Conservation (phyloP, 2,113 vertebrate genomes). For the Tringa solitaria region DNA sequence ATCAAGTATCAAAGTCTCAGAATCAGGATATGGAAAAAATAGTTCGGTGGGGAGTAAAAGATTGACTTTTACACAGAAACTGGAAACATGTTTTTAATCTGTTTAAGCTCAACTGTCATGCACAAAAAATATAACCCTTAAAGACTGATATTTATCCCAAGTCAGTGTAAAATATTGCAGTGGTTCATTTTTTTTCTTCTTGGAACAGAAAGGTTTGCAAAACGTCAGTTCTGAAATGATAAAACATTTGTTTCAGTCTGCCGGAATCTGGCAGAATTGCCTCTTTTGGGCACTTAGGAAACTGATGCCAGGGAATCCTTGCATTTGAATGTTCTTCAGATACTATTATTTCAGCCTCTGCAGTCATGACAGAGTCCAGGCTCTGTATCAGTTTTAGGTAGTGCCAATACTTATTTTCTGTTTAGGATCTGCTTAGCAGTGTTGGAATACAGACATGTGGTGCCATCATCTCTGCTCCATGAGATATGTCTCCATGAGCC, state of each 20-base stretch:
- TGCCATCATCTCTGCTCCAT: accelerated
- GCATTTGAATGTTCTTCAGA: background rate
- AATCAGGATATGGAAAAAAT: background rate
- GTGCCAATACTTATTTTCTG: background rate
- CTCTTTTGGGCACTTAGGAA: background rate
- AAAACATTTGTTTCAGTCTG: background rate
- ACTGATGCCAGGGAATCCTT: background rate
- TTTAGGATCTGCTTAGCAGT: background rate
- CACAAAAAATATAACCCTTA: background rate
- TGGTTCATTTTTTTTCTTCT: background rate
- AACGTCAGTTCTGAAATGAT: background rate
- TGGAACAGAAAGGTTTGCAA: background rate
- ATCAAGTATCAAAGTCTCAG: background rate
- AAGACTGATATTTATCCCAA: background rate
- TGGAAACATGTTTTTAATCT: background rate
- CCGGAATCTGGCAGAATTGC: background rate
- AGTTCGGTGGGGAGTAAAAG: background rate
- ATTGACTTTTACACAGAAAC: background rate
- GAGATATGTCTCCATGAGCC: accelerated
- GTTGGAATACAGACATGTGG: background rate
- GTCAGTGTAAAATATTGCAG: background rate
- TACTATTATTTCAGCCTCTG: background rate
- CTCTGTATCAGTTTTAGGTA: background rate
- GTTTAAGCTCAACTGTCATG: background rate
- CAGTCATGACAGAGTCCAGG: background rate